Base-by-base conservation (phyloP, 2,113 vertebrate genomes). In the Pachypanchax playfairii region DNA sequence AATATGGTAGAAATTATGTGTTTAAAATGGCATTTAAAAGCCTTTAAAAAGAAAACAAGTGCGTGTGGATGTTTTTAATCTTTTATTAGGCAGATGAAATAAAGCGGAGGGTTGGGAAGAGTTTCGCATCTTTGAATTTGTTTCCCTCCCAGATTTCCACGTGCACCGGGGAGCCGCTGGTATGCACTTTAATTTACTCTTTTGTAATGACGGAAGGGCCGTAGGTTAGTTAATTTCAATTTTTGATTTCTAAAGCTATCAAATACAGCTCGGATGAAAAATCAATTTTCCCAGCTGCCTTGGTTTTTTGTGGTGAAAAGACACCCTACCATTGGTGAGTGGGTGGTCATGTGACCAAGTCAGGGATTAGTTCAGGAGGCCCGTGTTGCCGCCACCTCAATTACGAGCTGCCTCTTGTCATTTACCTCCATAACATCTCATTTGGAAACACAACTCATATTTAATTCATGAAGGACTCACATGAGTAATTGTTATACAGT, bases 191-290 rank as follows among this genome's bases (percentile, higher is more conserved):
- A 96, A 97, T 98, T 97, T 98, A 94, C 94, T 98, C 95, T 96
- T 96, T 97, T 98, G 95, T 97, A 95, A 96, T 93, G 88, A 94
- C 2, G 54, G n/a, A n/a, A n/a, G n/a, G 97, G 95, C 94, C 95
- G 94, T 92, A 97, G 97, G 97, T 99, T 98, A 97, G 95, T 98
- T 99, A 94, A 98, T 98, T 99, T 98, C 94, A 98, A 98, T 98
- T 98, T 98, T 96, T 95, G 94, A 97, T 98, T 99, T 99, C 95
- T 95, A 98, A 99, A 98, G 97, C 96, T 97, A 99, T 99, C 96
- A 98, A 99, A 98, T 95, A 98, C 94, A 92, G 93, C 96, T 97
- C 94, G 95, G 95, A 98, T 97, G 96, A 98, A 94, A 98, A 98
- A 99, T 99, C 97, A 99, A 98, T 98, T 98, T 98, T 97, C 96